Percentiles rank a stretch among this genome's conserved stretches.
phyloP scores from a whole-genome alignment of 2,888 invertebrate genomes.

The Chorisops tibialis region DNA sequence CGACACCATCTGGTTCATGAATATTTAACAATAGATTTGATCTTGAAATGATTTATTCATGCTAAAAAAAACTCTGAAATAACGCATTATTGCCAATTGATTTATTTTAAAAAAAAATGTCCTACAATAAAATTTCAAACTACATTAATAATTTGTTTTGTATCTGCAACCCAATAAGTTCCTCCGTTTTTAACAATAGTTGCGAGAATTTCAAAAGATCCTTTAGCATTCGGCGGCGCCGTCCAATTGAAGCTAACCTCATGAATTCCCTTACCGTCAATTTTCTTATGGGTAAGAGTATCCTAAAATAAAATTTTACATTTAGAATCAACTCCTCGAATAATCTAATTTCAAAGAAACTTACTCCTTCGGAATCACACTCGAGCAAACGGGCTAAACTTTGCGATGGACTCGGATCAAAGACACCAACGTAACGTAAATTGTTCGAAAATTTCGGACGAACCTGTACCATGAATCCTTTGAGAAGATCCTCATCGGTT shows the following conservation, averaged over 20 bases:
- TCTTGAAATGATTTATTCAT: too few species aligned
- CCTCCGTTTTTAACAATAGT: constrained; percentile 69
- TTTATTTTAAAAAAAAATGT: too few species aligned
- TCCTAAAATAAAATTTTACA: constrained; percentile 53
- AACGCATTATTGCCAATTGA: too few species aligned
- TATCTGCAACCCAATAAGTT: constrained; percentile 68
- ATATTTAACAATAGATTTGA: too few species aligned
- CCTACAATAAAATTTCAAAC: constrained; percentile 35
- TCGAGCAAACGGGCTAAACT: constrained; percentile 12
- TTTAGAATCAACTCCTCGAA: constrained; percentile 8
- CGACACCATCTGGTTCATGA: too few species aligned
- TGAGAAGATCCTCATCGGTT: constrained; percentile 55
- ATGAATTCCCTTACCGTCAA: constrained; percentile 51
- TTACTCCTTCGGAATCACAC: constrained; percentile 19
- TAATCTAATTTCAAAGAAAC: neutral
- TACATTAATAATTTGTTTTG: constrained; percentile 61
- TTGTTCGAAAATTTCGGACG: constrained; percentile 53
- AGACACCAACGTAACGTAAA: constrained; percentile 60
- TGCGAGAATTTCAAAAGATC: constrained; percentile 63
- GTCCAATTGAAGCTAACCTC: constrained; percentile 63
- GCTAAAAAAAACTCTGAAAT: too few species aligned
- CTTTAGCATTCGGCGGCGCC: constrained; percentile 61
- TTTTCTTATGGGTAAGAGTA: constrained; percentile 66
- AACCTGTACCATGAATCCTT: constrained; percentile 66
- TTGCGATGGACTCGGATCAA: constrained; percentile 53